A percentile compares a stretch with the other conserved stretches of the same genome.
These are phyloP conservation scores for Reticulitermes lucifugus DNA, from an alignment of 2,888 invertebrate species.

Conservation along the genomic window DNA sequence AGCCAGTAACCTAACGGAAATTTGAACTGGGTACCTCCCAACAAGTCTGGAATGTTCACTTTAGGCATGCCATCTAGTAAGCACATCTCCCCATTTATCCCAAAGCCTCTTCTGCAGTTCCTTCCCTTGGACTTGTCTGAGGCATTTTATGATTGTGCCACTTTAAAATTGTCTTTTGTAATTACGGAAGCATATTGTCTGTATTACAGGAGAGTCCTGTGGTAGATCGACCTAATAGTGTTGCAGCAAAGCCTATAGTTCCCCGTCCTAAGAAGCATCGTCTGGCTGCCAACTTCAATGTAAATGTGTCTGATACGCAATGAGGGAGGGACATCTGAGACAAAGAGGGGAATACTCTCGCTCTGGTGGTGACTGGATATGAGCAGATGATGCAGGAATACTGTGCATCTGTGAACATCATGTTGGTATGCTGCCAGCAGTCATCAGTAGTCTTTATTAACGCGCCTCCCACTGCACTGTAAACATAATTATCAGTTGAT, in stretches of 20 bases:
- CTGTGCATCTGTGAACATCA: not conserved
- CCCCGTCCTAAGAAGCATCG: slow-evolving; percentile 59
- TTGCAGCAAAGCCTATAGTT: slow-evolving; percentile 32
- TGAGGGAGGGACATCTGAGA: not conserved
- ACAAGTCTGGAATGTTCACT: no score
- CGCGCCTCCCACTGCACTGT: not conserved
- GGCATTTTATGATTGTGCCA: no score
- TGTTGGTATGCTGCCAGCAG: not conserved
- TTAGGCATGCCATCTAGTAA: no score
- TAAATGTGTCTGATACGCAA: not conserved
- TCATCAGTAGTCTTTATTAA: not conserved
- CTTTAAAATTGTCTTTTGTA: not conserved
- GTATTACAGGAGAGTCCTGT: not conserved
- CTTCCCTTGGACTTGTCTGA: no score
- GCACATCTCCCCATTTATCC: no score
- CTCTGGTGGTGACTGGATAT: not conserved
- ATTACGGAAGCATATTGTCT: not conserved
- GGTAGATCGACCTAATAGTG: slow-evolving; percentile 53
- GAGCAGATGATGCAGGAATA: not conserved
- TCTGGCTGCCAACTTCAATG: slow-evolving; percentile 61
- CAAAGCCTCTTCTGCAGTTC: no score
- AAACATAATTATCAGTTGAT: not conserved
- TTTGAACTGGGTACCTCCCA: no score
- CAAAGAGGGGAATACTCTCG: no score
- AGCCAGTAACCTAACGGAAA: no score